These are phyloP conservation scores for Prionailurus bengalensis DNA, from an alignment of 2,113 vertebrate species.

Conservation along the genomic window DNA sequence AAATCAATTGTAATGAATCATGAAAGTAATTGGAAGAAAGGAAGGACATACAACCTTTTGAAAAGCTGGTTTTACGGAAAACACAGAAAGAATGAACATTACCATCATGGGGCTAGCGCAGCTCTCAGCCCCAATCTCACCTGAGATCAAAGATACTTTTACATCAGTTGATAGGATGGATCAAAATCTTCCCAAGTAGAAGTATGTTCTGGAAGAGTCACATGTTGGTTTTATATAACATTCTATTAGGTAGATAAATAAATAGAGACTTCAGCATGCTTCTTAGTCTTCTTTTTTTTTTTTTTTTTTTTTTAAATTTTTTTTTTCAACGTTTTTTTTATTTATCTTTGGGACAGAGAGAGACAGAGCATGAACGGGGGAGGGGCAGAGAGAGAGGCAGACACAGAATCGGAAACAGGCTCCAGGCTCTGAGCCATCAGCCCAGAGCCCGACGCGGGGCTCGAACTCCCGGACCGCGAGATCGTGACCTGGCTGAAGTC, in stretches of 20 bases:
- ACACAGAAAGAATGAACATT: neutral
- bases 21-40: neutral
- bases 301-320: too few relatives aligned
- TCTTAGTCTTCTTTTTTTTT: constrained; percentile 17
- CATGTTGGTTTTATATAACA: neutral
- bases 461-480: too few relatives aligned
- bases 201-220: neutral
- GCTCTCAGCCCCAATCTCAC: neutral
- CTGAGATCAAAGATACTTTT: neutral
- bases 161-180: neutral
- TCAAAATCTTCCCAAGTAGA: neutral
- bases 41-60: neutral
- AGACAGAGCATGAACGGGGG: too few relatives aligned
- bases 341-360: too few relatives aligned
- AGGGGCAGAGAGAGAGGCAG: too few relatives aligned
- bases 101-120: neutral
- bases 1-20: constrained; percentile 11
- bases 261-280: neutral
- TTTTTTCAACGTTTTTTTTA: too few relatives aligned
- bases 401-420: too few relatives aligned
- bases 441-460: too few relatives aligned
- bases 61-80: constrained; percentile 2
- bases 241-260: neutral
- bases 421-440: too few relatives aligned
- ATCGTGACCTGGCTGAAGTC: too few relatives aligned